phyloP scores from a whole-genome alignment of 2,113 vertebrate genomes.

The Triplophysa rosa region DNA sequence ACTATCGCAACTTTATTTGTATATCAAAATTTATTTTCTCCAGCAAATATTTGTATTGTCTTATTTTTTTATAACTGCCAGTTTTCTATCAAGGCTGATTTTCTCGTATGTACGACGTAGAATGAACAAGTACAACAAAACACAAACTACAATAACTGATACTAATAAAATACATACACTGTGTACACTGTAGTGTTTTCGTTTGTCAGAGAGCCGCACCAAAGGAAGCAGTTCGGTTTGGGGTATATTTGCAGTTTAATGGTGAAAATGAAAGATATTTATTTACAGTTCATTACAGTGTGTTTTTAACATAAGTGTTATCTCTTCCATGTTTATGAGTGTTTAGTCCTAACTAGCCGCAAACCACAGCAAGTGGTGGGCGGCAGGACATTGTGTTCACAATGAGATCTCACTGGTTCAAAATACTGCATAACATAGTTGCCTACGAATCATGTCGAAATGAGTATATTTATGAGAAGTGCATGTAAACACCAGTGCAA shows the following conservation, averaged over 20 bases:
- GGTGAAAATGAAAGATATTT: neutral
- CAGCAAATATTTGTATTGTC: constrained; percentile 42
- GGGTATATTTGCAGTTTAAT: neutral
- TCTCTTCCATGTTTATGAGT: neutral
- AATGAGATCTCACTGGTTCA: neutral
- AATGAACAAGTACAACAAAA: constrained; percentile 37
- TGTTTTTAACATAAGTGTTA: neutral
- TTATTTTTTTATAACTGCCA: constrained; percentile 50
- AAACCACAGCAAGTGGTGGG: neutral
- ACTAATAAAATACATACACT: constrained; percentile 55
- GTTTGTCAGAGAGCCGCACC: neutral
- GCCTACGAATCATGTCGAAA: neutral
- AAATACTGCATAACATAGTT: neutral
- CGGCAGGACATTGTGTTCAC: neutral
- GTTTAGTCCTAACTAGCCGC: neutral
- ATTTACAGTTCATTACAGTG: neutral
- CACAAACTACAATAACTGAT: constrained; percentile 37
- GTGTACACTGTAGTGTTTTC: neutral
- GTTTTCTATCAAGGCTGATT: constrained; percentile 47
- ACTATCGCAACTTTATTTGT: constrained; percentile 38
- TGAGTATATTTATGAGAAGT: neutral
- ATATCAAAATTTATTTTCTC: constrained; percentile 43
- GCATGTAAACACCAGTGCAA: neutral
- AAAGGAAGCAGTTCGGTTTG: neutral
- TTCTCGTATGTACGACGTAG: constrained; percentile 42